These are phyloP conservation scores for Sandelia bainsii DNA, from an alignment of 2,797 vertebrate genomes.

Conservation along the genomic window DNA sequence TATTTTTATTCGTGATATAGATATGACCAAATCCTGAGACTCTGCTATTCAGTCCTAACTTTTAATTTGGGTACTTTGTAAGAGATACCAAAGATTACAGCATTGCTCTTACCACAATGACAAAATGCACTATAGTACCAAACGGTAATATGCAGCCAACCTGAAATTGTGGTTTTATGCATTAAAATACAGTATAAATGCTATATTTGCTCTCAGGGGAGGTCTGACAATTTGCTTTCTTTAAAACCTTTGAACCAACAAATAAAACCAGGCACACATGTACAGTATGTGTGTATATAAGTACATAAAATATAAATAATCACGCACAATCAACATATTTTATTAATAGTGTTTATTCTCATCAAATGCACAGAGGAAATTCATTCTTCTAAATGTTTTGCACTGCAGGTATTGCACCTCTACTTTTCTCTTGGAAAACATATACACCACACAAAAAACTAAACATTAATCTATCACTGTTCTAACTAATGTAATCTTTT, in stretches of 20 bases:
- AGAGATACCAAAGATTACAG: slow-evolving; percentile 33
- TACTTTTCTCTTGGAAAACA: background rate
- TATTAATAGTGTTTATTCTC: slow-evolving; percentile 11
- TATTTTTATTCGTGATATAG: slow-evolving; percentile 63
- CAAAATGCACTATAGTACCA: slow-evolving; percentile 8
- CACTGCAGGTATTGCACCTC: background rate
- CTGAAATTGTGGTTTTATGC: slow-evolving; percentile 21
- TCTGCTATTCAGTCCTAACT: slow-evolving; percentile 28
- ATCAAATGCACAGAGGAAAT: background rate
- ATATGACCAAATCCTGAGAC: slow-evolving; percentile 40
- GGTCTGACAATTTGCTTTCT: slow-evolving; percentile 23
- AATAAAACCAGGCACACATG: background rate
- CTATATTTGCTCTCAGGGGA: slow-evolving; percentile 32
- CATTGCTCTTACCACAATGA: slow-evolving; percentile 33
- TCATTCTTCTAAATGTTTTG: background rate
- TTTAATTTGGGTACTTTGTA: slow-evolving; percentile 2
- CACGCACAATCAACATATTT: background rate
- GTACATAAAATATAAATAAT: too few species aligned
- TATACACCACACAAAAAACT: background rate
- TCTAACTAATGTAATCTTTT: slow-evolving; percentile 22
- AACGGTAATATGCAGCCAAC: background rate
- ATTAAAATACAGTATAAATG: background rate
- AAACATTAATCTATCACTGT: background rate
- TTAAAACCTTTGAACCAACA: slow-evolving; percentile 19
- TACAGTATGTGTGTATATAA: too few species aligned